Conservation (phyloP, 2,113 vertebrate genomes). For the Tauraco erythrolophus region DNA sequence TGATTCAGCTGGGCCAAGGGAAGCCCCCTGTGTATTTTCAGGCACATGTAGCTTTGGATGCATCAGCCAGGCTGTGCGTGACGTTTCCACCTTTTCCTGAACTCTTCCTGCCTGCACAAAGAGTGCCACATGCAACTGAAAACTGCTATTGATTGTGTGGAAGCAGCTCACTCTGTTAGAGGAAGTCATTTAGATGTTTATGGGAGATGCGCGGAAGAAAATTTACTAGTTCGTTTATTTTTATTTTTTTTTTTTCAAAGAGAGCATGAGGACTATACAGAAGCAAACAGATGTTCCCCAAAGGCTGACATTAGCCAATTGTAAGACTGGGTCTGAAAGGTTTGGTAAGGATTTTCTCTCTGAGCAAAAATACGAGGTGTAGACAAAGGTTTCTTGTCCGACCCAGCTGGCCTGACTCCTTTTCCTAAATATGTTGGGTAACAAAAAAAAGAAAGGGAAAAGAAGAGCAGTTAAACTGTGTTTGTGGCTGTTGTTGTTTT, state of each 20-base stretch:
- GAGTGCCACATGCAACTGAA: background rate
- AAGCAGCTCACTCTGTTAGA: background rate
- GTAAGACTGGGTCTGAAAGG: background rate
- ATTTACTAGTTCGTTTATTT: background rate
- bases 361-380: background rate
- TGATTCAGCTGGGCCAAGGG: background rate
- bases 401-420: background rate
- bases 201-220: background rate
- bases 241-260: background rate
- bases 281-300: background rate
- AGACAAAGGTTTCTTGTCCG: background rate
- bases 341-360: background rate
- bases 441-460: background rate
- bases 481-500: background rate
- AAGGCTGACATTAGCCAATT: background rate
- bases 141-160: background rate
- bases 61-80: background rate
- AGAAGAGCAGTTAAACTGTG: background rate
- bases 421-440: background rate
- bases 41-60: background rate
- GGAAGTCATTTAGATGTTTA: background rate
- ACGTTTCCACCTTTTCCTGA: constrained; percentile 28
- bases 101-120: background rate
- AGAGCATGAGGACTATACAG: background rate
- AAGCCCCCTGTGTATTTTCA: constrained; percentile 3